These are phyloP conservation scores for Bungarus multicinctus DNA, from an alignment of 2,113 vertebrate genomes.

Conservation along the genomic window DNA sequence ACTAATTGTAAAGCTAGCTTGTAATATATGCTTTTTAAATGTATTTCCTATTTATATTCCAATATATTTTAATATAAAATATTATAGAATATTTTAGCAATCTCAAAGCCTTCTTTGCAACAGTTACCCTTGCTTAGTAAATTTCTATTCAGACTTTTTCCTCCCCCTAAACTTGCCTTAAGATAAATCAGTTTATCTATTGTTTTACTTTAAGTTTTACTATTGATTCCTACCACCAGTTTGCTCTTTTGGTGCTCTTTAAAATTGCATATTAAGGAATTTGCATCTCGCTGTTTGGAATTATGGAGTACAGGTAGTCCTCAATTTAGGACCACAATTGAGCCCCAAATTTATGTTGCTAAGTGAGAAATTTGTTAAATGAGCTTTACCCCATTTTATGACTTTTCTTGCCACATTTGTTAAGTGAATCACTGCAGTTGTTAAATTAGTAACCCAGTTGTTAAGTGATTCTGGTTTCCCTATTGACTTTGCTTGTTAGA, in stretches of 20 bases:
- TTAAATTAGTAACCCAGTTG: too few species aligned
- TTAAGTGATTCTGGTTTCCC: too few species aligned
- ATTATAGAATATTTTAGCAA: background rate
- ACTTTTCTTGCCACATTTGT: too few species aligned
- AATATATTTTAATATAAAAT: background rate
- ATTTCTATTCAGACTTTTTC: background rate
- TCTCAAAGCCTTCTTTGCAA: background rate
- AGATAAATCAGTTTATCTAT: too few species aligned
- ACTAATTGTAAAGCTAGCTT: background rate
- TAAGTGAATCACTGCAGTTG: too few species aligned
- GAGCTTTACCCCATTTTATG: too few species aligned
- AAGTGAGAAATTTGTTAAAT: too few species aligned
- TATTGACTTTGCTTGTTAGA: too few species aligned
- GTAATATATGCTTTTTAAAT: background rate
- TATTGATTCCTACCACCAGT: background rate
- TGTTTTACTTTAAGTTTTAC: too few species aligned
- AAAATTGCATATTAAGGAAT: background rate
- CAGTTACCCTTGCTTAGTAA: background rate
- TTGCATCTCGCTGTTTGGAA: background rate
- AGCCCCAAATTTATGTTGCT: too few species aligned
- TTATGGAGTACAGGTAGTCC: background rate
- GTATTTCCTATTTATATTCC: background rate
- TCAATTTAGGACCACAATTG: too few species aligned
- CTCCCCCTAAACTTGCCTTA: background rate
- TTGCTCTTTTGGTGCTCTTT: background rate